Conservation (phyloP, 2,888 invertebrate species). For the Lacanobia oleracea region DNA sequence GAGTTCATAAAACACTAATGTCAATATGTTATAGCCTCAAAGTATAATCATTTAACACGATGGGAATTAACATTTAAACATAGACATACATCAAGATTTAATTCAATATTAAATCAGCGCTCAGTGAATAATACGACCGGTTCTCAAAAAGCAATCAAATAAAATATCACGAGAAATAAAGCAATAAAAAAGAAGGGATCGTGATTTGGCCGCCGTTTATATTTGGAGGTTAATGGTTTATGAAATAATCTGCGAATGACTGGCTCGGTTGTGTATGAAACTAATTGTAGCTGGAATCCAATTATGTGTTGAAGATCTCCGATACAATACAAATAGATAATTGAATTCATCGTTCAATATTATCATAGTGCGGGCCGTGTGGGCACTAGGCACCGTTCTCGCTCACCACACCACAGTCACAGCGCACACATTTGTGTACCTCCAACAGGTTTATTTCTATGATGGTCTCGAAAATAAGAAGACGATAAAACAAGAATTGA, state of each 20-base stretch:
- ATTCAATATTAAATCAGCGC: constrained; percentile 65
- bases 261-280: constrained; percentile 39
- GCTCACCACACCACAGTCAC: no score
- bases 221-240: constrained; percentile 77
- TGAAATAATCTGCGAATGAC: constrained; percentile 63
- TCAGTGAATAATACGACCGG: constrained; percentile 68
- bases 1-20: constrained; percentile 71
- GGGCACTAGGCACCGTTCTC: constrained; percentile 8
- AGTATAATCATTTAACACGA: constrained; percentile 69
- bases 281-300: constrained; percentile 53
- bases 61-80: constrained; percentile 73
- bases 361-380: constrained; percentile 10
- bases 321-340: constrained; percentile 41
- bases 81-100: constrained; percentile 68
- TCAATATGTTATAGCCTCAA: constrained; percentile 66
- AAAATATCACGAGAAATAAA: constrained; percentile 77
- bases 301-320: constrained; percentile 40
- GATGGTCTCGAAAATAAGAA: constrained; percentile 48
- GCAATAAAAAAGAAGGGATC: constrained; percentile 76
- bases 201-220: constrained; percentile 70
- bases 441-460: constrained; percentile 51
- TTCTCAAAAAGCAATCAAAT: constrained; percentile 72
- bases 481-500: constrained; percentile 54
- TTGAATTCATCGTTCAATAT: constrained; percentile 45
- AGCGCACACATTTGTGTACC: constrained; percentile 32